phyloP scores from a whole-genome alignment of 2,797 vertebrate genomes.

The Peromyscus attwateri region DNA sequence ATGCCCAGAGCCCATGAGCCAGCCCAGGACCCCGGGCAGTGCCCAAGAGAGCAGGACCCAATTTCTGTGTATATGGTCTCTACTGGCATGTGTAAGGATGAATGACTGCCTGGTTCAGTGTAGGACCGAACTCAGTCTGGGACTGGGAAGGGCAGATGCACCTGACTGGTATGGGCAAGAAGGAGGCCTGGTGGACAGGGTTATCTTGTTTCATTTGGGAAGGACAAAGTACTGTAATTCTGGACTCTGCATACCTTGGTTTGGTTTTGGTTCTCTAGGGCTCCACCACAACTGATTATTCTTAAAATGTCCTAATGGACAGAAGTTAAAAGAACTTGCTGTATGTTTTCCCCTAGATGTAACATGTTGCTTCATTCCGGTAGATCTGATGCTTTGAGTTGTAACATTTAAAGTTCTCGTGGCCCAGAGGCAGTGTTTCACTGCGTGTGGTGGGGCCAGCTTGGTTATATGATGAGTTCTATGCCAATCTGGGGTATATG shows the following conservation, averaged over 20 bases:
- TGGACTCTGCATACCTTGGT: too few species aligned
- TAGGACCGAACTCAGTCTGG: neutral
- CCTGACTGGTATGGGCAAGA: neutral
- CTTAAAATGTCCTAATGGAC: neutral
- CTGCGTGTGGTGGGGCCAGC: neutral
- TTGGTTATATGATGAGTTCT: neutral
- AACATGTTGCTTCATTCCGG: neutral
- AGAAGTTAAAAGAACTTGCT: neutral
- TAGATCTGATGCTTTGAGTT: slow-evolving; percentile 4
- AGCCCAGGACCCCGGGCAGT: neutral
- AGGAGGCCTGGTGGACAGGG: neutral
- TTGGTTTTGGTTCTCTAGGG: neutral
- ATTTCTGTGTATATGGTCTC: neutral
- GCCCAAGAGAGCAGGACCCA: neutral
- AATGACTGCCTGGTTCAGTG: neutral
- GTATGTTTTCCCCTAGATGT: neutral
- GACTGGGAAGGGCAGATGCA: neutral
- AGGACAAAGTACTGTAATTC: neutral
- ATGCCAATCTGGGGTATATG: neutral
- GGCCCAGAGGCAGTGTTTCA: neutral
- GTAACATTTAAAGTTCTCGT: neutral
- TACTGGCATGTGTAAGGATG: neutral
- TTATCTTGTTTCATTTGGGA: neutral
- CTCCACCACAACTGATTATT: neutral
- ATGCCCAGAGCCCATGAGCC: neutral